Base-by-base conservation (phyloP, 2,888 invertebrate genomes). In the Hydroisotoma schaefferi region DNA sequence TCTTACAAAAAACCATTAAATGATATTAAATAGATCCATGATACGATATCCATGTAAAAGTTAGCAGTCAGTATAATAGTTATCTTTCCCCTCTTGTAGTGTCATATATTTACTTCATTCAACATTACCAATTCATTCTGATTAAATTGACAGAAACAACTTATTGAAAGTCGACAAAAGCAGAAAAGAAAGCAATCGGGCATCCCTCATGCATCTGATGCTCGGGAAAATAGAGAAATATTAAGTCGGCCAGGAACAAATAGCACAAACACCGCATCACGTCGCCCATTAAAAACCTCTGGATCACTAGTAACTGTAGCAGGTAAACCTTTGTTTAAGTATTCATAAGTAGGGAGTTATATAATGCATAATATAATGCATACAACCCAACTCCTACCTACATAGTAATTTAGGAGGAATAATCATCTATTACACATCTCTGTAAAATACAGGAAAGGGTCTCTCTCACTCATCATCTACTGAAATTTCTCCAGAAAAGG, bases 121-220 rank as follows among this genome's bases (percentile, higher is more conserved):
- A n/a, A n/a, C n/a, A n/a, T n/a, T n/a, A n/a, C n/a, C n/a, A n/a
- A n/a, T n/a, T n/a, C n/a, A n/a, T n/a, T n/a, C n/a, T n/a, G n/a
- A n/a, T n/a, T n/a, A n/a, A n/a, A n/a, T n/a, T n/a, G n/a, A 15
- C 51, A 73, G 73, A 73, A 73, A 57, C 71, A 71, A 56, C 54
- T 73, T 27, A 73, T 73, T 29, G 73, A 73, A 59, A 70, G 60
- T 53, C 71, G 73, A 28, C 73, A 73, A 46, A 73, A 73, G 57
- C 73, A 73, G 46, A 73, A 73, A 46, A 53, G 73, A 54, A 71
- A 70, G 27, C 73, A 73, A 54, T 70, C 69, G 18, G 73, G 73
- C 38, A 73, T 71, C 68, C 71, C 69, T n/a, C 71, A 71, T 57
- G 66, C 67, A 43, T 73, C 73, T 1, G 73, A 73, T 57, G 73